phyloP scores from a whole-genome alignment of 2,113 vertebrate genomes.

The Catagonus wagneri region DNA sequence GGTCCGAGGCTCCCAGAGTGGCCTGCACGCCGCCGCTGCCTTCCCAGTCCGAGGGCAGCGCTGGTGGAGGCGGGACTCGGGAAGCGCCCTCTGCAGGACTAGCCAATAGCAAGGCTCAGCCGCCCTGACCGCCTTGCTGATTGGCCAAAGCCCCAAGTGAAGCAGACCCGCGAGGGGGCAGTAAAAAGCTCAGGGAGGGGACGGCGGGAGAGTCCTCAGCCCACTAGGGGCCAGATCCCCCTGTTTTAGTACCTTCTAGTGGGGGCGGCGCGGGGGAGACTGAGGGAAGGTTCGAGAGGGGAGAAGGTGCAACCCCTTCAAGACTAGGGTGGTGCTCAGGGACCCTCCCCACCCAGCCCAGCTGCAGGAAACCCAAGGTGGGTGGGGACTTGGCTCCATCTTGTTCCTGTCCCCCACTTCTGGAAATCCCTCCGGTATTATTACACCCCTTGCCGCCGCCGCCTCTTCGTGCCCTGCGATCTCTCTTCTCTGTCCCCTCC shows the following conservation, averaged over 20 bases:
- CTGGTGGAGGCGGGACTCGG: slow-evolving; percentile 56
- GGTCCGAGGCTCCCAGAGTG: neutral
- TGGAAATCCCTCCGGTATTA: neutral
- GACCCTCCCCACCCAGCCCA: neutral
- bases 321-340: neutral
- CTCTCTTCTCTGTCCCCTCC: neutral
- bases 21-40: neutral
- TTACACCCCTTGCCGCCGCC: too few species aligned
- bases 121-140: slow-evolving; percentile 8
- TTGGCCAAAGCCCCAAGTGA: slow-evolving; percentile 51
- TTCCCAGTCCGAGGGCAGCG: neutral
- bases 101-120: slow-evolving; percentile 67
- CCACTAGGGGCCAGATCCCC: neutral
- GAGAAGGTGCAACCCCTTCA: neutral
- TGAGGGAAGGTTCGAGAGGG: too few species aligned
- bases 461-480: neutral
- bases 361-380: neutral
- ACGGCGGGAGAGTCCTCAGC: neutral
- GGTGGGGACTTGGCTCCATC: neutral
- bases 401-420: neutral
- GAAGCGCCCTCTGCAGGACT: neutral
- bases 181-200: neutral
- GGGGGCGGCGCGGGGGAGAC: neutral
- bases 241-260: neutral
- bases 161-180: neutral